phyloP scores from a whole-genome alignment of 30 jellyfish, hydroid and myxozoan species.

The Hydractinia echinata region DNA sequence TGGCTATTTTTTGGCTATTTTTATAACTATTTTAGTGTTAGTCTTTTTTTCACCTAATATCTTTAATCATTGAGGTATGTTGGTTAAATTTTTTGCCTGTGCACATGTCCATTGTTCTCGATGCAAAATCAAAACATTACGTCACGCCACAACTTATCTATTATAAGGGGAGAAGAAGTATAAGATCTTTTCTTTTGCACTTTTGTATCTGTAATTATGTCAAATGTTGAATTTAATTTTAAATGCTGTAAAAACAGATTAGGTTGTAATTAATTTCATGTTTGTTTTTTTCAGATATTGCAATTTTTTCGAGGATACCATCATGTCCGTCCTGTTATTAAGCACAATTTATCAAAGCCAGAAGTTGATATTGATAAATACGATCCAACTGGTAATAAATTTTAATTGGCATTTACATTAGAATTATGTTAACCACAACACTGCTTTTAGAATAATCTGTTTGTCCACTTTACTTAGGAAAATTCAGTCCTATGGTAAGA shows the following conservation, averaged over 20 bases:
- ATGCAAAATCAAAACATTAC: too few relatives aligned
- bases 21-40: too few relatives aligned
- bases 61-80: too few relatives aligned
- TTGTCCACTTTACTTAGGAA: constrained; percentile 37
- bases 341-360: constrained; percentile 56
- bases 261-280: not conserved
- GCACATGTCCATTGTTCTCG: too few relatives aligned
- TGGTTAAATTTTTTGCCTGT: too few relatives aligned
- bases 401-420: not conserved
- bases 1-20: too few relatives aligned
- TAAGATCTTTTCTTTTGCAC: too few relatives aligned
- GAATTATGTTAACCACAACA: not conserved
- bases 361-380: constrained; percentile 44
- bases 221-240: too few relatives aligned
- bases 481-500: constrained; percentile 64
- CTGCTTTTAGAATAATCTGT: not conserved
- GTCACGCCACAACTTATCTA: too few relatives aligned
- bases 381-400: constrained; percentile 62
- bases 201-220: too few relatives aligned
- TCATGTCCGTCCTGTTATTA: constrained; percentile 51
- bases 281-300: not conserved
- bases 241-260: not conserved
- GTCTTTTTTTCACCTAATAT: too few relatives aligned
- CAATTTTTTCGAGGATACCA: constrained; percentile 11
- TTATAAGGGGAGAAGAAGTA: too few relatives aligned